Percentiles rank a stretch among this genome's conserved stretches.
phyloP scores from a whole-genome alignment of 2,113 vertebrate species.

The Gasterosteus aculeatus region DNA sequence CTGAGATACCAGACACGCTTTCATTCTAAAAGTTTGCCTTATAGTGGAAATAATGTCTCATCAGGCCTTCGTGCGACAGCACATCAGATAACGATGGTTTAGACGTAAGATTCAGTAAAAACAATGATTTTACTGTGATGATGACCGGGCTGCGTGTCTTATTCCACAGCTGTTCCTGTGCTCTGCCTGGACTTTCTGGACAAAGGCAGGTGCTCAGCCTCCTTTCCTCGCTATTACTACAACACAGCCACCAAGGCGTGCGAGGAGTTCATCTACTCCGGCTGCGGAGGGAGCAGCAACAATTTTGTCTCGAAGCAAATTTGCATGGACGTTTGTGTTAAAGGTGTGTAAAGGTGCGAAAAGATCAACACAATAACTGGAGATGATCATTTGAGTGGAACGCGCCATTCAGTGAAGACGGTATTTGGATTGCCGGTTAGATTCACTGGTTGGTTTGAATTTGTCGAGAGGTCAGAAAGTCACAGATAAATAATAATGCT shows the following conservation, averaged over 20 bases:
- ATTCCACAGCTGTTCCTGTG: constrained; percentile 78
- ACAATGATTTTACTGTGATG: neutral
- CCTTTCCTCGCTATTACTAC: constrained; percentile 89
- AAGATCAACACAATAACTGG: neutral
- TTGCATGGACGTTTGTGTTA: constrained; percentile 84
- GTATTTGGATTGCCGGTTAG: neutral
- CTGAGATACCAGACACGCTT: neutral
- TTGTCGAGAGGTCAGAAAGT: neutral
- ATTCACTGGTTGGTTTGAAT: neutral
- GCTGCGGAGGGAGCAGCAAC: constrained; percentile 93
- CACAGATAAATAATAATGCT: neutral
- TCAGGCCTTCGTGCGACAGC: neutral
- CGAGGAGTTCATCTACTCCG: constrained; percentile 87
- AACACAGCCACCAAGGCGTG: constrained; percentile 83
- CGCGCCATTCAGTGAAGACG: constrained; percentile 7
- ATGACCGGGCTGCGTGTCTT: constrained; percentile 12
- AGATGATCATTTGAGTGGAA: neutral
- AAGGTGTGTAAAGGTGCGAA: constrained; percentile 74
- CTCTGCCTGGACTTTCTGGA: constrained; percentile 87
- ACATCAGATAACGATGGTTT: neutral
- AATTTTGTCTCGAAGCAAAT: constrained; percentile 85
- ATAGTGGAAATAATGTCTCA: neutral
- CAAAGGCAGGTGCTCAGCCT: constrained; percentile 86
- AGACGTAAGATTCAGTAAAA: neutral
- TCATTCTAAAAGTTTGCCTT: neutral